Base-by-base conservation (phyloP, 2,888 invertebrate species). In the Troides aeacus region DNA sequence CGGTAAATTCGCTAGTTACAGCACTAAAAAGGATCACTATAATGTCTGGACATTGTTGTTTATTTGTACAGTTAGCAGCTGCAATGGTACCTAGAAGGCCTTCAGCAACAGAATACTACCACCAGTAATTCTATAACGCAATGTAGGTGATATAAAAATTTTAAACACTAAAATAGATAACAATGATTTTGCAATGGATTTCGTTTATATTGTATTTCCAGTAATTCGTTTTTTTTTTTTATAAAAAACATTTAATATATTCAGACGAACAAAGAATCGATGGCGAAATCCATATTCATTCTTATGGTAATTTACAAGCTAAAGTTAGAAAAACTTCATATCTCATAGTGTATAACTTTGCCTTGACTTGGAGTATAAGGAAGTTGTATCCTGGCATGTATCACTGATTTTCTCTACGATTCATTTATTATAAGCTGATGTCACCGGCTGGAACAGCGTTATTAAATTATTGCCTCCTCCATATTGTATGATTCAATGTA, bases 341-440 rank as follows among this genome's bases (percentile, higher is more conserved):
- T 61, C n/a, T 10, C 21, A 8, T 39, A 39, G 17, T 61, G 0
- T 60, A 39, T 60, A 23, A 59, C 24, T 21, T 61, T 61, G 56
- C 65, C 65, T 65, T 65, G 50, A 23, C 57, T 15, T 18, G 18
- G 8, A 59, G 24, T 57, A 58, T 46, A 65, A 59, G 65, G 59
- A 61, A 61, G 60, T 60, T 39, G 60, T 61, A 60, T 66, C 60
- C 60, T 53, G 39, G 65, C 59, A 24, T 46, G 36, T 15, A 4
- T 30, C 24, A 12, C 30, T 59, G 39, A 61, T 30, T 66, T 66
- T 36, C 39, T 61, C 66, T 23, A 7, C 50, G 17, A 58, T 58
- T 58, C 46, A 66, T 60, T 66, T 60, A 36, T 66, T 50, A 66
- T n/a, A 10, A 42, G 36, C 58, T 60, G 50, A 66, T 66, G 66